Conservation (phyloP, 2,113 vertebrate genomes). For the Pantherophis guttatus region DNA sequence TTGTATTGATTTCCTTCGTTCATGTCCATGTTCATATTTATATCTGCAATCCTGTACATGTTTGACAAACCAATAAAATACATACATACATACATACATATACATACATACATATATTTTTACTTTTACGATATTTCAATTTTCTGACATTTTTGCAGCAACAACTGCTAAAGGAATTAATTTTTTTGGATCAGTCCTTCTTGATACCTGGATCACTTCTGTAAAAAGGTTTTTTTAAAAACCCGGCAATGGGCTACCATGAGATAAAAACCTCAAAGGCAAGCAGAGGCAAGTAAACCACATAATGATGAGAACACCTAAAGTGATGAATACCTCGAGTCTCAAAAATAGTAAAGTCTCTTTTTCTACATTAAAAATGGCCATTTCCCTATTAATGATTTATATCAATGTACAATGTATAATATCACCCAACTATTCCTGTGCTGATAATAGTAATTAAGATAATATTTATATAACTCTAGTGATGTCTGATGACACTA, state of each 20-base stretch:
- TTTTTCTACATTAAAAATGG: background rate
- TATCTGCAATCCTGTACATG: too few relatives aligned
- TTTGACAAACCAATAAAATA: too few relatives aligned
- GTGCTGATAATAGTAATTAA: background rate
- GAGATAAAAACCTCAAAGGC: conserved; percentile 14
- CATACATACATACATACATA: too few relatives aligned
- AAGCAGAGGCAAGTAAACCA: conserved; percentile 44
- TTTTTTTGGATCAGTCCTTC: background rate
- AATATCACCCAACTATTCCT: background rate
- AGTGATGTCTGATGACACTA: background rate
- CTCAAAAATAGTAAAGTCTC: background rate
- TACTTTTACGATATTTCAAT: background rate
- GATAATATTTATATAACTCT: background rate
- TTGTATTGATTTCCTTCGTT: too few relatives aligned
- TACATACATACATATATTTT: background rate
- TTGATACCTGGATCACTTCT: background rate
- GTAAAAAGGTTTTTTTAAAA: background rate
- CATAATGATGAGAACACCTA: background rate
- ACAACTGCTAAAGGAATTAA: background rate
- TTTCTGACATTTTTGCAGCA: background rate
- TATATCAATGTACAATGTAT: background rate
- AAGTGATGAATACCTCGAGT: background rate
- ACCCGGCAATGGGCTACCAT: background rate
- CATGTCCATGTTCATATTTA: too few relatives aligned
- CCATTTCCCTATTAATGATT: background rate